These are phyloP conservation scores for Lacanobia oleracea DNA, from an alignment of 2,888 invertebrate species.

Conservation along the genomic window DNA sequence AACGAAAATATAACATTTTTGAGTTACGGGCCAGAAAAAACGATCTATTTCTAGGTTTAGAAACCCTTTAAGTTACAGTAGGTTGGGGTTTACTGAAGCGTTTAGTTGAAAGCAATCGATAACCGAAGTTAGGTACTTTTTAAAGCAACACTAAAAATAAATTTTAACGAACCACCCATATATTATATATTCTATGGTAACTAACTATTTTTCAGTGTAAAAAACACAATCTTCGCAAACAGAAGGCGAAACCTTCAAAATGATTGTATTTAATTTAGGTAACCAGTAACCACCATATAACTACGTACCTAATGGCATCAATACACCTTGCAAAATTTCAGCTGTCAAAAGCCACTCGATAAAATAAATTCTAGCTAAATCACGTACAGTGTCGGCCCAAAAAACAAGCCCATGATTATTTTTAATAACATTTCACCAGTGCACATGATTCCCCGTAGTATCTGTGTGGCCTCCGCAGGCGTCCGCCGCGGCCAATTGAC, in stretches of 20 bases:
- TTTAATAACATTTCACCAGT: conserved; percentile 49
- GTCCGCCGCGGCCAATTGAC: conserved; percentile 82
- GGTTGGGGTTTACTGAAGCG: conserved; percentile 51
- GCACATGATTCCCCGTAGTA: conserved; percentile 74
- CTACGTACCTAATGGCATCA: no score
- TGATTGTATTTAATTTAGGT: no score
- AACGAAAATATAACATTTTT: conserved; percentile 74
- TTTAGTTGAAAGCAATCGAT: conserved; percentile 27
- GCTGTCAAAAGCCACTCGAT: neutral
- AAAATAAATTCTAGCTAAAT: neutral
- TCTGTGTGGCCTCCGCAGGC: conserved; percentile 79
- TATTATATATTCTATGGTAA: no score
- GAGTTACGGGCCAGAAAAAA: conserved; percentile 59
- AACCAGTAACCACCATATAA: no score
- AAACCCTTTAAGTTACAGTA: conserved; percentile 60
- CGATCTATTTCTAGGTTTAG: conserved; percentile 35
- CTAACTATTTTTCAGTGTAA: no score
- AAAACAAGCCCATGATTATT: conserved; percentile 30
- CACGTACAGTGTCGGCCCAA: conserved; percentile 11
- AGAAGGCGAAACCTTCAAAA: neutral
- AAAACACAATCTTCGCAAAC: neutral
- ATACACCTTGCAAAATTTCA: neutral
- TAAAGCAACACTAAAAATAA: neutral
- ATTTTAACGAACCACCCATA: neutral
- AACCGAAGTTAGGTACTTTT: neutral